phyloP scores from a whole-genome alignment of 30 jellyfish, hydroid and myxozoan genomes.

The Pseudorhiza aurosa region DNA sequence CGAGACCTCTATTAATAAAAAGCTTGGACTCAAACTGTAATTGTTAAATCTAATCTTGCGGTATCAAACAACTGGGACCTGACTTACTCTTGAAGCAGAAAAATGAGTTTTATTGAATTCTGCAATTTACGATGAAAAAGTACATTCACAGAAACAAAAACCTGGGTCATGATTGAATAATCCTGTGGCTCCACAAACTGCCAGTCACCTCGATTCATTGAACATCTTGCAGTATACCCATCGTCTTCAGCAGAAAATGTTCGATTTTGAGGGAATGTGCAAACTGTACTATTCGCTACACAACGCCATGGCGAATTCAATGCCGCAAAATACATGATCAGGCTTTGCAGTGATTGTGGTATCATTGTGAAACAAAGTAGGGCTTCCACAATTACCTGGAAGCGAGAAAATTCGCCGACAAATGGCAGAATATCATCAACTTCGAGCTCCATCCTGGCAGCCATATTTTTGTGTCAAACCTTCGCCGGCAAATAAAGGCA shows the following conservation, averaged over 20 bases:
- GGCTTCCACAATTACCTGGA: constrained; percentile 53
- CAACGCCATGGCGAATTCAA: constrained; percentile 80
- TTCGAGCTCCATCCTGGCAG: constrained; percentile 27
- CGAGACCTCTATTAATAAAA: no score
- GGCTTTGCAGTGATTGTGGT: constrained; percentile 68
- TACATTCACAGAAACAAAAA: no score
- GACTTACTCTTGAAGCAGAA: no score
- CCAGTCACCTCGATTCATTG: constrained; percentile 70
- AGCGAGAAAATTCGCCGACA: constrained; percentile 79
- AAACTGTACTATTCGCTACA: constrained; percentile 68
- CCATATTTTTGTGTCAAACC: no score
- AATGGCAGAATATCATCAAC: constrained; percentile 64
- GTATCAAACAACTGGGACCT: no score
- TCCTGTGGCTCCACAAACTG: constrained; percentile 68
- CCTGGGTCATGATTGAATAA: constrained; percentile 81
- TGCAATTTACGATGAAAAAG: no score
- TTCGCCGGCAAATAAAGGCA: no score
- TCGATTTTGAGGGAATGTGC: constrained; percentile 27
- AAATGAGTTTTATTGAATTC: no score
- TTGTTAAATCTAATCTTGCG: no score
- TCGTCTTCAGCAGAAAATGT: constrained; percentile 21
- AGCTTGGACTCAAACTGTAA: no score
- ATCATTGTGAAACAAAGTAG: constrained; percentile 53
- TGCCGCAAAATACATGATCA: constrained; percentile 85
- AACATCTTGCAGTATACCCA: constrained; percentile 55